Evolutionary conservation across 1,140 invertebrate species (phyloP), one percentile per base, ranked within the genome.

Genomic region (Rhyacophila brunnea): DNA sequence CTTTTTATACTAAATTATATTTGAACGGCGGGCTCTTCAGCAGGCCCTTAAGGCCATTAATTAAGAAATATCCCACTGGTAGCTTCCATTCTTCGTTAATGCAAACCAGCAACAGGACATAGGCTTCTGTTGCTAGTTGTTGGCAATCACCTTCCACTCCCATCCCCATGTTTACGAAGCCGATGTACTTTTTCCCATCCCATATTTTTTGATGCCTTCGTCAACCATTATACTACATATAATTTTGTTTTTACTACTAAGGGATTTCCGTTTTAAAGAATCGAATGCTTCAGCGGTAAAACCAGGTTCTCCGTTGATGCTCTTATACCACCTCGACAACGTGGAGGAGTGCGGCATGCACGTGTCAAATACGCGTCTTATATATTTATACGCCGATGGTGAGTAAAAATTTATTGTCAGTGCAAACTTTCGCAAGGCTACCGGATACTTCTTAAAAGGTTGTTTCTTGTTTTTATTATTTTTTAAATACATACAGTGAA

Each of bases 371-470:
- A 60, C 58, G 51, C 68, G 58, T 52, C 75, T 60, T 6, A 74
- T 68, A 73, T 72, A 76, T 60, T 67, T 59, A 59, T 74, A 77
- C 35, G 68, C 69, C 65, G 66, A 68, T 18, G 69, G 62, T 13
- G 68, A 71, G 60, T 72, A 74, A 69, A 70, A 76, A 56, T 75
- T 52, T 20, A 77, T 54, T 17, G 75, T 76, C 7, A 75, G 50
- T 47, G 50, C 28, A 23, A 18, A 46, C 13, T 46, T 46, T 19
- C 51, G 40, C 14, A 58, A 35, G 20, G 34, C 17, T 45, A 43
- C 17, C 15, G 58, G 44, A 60, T 60, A 60, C 34, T 35, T 44
- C 38, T n/a, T 46, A 46, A 18, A 5, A 18, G n/a, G 13, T 18
- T n/a, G 38, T 10, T 40, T 40, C 15, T 40, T 40, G 15, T 46